Percentiles rank a stretch among this genome's conserved stretches.
These are phyloP conservation scores for Excalfactoria chinensis DNA, from an alignment of 2,113 vertebrate species.

Conservation along the genomic window DNA sequence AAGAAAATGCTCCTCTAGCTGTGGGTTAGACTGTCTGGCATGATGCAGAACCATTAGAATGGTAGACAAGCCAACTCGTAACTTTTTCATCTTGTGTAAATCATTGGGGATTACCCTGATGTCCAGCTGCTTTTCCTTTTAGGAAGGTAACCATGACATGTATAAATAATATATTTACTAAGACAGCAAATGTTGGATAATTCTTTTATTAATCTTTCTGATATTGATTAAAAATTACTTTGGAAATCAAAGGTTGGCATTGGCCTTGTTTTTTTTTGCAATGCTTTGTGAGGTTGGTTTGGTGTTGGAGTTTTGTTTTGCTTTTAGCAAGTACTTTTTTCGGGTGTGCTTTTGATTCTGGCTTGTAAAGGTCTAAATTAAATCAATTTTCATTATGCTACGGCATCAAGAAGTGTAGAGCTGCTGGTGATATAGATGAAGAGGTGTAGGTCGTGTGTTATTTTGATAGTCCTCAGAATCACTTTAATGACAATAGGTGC, in stretches of 20 bases:
- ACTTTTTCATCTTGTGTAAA: neutral
- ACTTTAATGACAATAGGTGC: neutral
- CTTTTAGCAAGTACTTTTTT: neutral
- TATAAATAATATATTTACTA: neutral
- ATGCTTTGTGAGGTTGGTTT: neutral
- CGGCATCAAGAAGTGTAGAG: neutral
- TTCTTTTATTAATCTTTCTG: neutral
- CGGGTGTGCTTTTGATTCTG: neutral
- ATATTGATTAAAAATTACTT: neutral
- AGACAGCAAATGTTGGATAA: neutral
- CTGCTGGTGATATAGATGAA: neutral
- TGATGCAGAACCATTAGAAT: neutral
- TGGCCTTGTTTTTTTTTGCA: neutral
- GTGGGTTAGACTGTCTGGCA: neutral
- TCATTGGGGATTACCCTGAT: neutral
- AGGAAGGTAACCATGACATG: neutral
- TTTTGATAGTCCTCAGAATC: neutral
- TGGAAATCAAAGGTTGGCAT: neutral
- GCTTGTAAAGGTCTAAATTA: neutral
- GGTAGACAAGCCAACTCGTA: neutral
- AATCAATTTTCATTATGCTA: neutral
- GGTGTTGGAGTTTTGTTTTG: neutral
- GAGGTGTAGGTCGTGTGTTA: neutral
- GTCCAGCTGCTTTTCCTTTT: neutral
- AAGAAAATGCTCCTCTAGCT: neutral